Percentiles rank a stretch among this genome's conserved stretches.
These are phyloP conservation scores for Lutjanus erythropterus DNA, from an alignment of 2,113 vertebrate species.

Conservation along the genomic window DNA sequence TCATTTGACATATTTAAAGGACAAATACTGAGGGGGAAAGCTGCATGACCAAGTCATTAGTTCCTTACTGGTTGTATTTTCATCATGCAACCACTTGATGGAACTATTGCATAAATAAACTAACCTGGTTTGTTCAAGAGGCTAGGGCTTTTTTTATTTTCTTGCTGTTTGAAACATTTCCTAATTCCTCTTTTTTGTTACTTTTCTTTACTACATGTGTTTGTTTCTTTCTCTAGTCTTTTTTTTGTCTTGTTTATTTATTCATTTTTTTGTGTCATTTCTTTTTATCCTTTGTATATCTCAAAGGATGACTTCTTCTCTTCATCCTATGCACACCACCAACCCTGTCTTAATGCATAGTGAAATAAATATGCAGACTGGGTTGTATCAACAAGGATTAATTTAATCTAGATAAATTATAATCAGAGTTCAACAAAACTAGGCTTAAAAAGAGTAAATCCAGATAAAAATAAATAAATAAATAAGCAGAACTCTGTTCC, in stretches of 20 bases:
- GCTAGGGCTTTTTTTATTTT: background rate
- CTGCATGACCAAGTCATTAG: rapidly evolving
- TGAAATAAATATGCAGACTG: too few species aligned
- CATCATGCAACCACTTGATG: constrained; percentile 65
- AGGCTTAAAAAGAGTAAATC: too few species aligned
- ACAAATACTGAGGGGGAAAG: background rate
- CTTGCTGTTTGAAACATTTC: background rate
- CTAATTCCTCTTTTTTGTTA: too few species aligned
- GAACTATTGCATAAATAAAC: constrained; percentile 55
- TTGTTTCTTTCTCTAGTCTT: too few species aligned
- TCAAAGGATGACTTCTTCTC: background rate
- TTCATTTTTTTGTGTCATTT: background rate
- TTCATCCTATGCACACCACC: rapidly evolving
- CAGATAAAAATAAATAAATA: too few species aligned
- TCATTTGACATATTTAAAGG: background rate
- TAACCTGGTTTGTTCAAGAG: background rate
- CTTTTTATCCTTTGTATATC: too few species aligned
- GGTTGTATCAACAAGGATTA: too few species aligned
- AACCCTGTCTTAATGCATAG: background rate
- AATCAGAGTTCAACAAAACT: too few species aligned
- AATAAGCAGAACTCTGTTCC: too few species aligned
- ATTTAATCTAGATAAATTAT: too few species aligned
- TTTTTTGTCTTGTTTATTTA: too few species aligned
- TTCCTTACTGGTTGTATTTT: constrained; percentile 35
- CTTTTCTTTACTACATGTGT: too few species aligned